phyloP scores from a whole-genome alignment of 2,888 invertebrate species.

The Lycophotia porphyrea region DNA sequence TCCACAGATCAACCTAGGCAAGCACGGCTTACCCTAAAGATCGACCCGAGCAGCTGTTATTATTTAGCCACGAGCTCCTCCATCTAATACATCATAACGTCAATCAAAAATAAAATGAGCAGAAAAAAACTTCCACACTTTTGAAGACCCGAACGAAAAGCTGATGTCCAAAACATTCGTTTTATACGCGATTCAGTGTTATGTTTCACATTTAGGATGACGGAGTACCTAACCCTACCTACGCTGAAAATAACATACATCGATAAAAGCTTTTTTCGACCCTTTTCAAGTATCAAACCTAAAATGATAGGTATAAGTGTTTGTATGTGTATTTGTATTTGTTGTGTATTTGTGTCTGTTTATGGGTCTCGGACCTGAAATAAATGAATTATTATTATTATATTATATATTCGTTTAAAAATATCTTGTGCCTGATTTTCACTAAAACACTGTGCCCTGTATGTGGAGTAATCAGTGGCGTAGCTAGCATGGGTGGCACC shows the following conservation, averaged over 20 bases:
- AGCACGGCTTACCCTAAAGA: no score
- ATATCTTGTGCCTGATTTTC: neutral
- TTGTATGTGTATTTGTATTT: no score
- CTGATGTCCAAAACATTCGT: neutral
- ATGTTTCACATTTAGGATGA: neutral
- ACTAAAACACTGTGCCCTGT: neutral
- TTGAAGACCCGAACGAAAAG: neutral
- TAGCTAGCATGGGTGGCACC: no score
- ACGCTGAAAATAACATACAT: slow-evolving; percentile 18
- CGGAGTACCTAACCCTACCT: neutral
- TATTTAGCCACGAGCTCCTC: no score
- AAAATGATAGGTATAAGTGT: no score
- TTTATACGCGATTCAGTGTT: neutral
- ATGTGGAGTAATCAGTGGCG: no score
- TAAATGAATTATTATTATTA: no score
- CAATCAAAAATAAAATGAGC: neutral
- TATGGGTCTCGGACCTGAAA: no score
- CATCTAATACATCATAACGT: neutral
- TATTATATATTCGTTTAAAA: no score
- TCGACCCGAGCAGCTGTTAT: no score
- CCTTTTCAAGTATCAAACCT: slow-evolving; percentile 8
- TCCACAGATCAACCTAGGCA: no score
- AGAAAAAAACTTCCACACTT: neutral
- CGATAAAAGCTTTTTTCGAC: neutral
- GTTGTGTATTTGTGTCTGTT: no score